phyloP scores from a whole-genome alignment of 2,113 vertebrate genomes.

The Oryzias celebensis region DNA sequence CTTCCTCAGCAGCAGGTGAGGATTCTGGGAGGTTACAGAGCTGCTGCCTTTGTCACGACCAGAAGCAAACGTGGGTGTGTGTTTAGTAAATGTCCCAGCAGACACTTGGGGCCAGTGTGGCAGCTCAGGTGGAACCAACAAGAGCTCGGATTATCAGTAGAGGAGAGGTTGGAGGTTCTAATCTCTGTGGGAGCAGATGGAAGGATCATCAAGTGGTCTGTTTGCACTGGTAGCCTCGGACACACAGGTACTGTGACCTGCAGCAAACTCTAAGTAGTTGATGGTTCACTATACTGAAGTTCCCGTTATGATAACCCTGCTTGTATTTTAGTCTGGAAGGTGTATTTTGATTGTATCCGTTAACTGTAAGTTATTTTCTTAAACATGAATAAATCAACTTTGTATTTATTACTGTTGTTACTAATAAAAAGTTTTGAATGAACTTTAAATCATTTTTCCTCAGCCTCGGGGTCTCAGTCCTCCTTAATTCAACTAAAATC shows the following conservation, averaged over 20 bases:
- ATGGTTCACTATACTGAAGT: too few relatives aligned
- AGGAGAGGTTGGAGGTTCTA: constrained; percentile 80
- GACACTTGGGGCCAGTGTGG: constrained; percentile 84
- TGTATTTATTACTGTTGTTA: too few relatives aligned
- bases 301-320: too few relatives aligned
- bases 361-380: too few relatives aligned
- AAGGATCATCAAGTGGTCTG: constrained; percentile 82
- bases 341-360: too few relatives aligned
- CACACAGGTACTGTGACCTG: constrained; percentile 74
- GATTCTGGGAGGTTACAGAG: background rate
- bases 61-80: background rate
- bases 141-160: constrained; percentile 66
- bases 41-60: background rate
- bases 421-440: too few relatives aligned
- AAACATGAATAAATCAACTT: too few relatives aligned
- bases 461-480: too few relatives aligned
- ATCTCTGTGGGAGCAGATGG: constrained; percentile 87
- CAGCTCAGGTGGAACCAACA: constrained; percentile 86
- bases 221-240: constrained; percentile 79
- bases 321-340: too few relatives aligned
- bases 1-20: constrained; percentile 77
- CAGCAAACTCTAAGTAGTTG: background rate
- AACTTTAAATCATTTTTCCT: too few relatives aligned
- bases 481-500: too few relatives aligned
- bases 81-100: constrained; percentile 79